phyloP scores from a whole-genome alignment of 2,888 invertebrate genomes.

The Orthosia gracilis region DNA sequence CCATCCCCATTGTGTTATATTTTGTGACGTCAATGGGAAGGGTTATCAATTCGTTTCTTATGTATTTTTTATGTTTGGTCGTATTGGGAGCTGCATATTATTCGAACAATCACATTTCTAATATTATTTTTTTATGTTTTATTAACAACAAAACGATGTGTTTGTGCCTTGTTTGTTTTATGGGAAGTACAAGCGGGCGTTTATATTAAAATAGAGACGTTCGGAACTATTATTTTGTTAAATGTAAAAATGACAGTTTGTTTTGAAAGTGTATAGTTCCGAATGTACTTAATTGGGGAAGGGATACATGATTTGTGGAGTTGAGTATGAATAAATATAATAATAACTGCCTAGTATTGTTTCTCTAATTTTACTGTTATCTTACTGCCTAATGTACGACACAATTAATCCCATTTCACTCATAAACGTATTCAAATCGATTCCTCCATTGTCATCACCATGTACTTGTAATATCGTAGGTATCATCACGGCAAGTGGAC shows the following conservation, averaged over 20 bases:
- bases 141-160: constrained; percentile 8
- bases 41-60: constrained; percentile 66
- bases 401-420: neutral
- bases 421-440: constrained; percentile 2
- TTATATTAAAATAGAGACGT: neutral
- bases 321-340: too few relatives aligned
- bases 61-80: constrained; percentile 61
- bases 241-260: neutral
- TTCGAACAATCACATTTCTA: constrained; percentile 33
- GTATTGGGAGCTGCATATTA: constrained; percentile 58
- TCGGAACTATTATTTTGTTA: neutral
- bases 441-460: constrained; percentile 36
- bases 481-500: constrained; percentile 67
- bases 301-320: neutral
- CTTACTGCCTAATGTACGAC: neutral
- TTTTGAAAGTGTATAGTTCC: neutral
- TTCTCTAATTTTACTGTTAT: neutral
- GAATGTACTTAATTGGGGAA: neutral
- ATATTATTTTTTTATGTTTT: constrained; percentile 24
- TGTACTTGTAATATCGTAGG: constrained; percentile 27
- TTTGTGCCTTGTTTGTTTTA: constrained; percentile 24
- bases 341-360: neutral
- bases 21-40: constrained; percentile 59
- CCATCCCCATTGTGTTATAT: constrained; percentile 61
- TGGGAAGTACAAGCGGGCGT: neutral